Conservation (phyloP, 1,140 invertebrate genomes). For the Oryzaephilus surinamensis region DNA sequence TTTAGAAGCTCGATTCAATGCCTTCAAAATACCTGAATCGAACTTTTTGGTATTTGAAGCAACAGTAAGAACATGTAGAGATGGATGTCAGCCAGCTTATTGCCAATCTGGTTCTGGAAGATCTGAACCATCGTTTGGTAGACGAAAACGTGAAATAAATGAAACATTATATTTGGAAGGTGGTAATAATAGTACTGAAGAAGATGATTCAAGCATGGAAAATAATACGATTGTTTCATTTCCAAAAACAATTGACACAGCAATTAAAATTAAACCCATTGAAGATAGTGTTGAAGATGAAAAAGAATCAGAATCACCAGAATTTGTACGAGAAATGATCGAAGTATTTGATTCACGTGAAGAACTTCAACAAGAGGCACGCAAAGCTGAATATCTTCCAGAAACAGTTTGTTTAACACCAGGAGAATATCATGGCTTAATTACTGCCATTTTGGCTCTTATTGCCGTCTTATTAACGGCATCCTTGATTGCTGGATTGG, state of each 20-base stretch:
- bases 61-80: constrained; percentile 76
- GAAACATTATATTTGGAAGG: constrained; percentile 26
- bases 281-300: constrained; percentile 7
- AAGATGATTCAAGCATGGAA: constrained; percentile 1
- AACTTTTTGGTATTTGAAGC: constrained; percentile 91
- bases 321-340: constrained; percentile 78
- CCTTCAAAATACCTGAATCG: constrained; percentile 90
- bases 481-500: constrained; percentile 51
- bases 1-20: constrained; percentile 82
- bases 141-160: constrained; percentile 50
- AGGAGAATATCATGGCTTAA: constrained; percentile 64
- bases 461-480: constrained; percentile 56
- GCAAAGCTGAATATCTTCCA: constrained; percentile 44
- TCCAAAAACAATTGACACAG: constrained; percentile 2
- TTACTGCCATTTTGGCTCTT: constrained; percentile 58
- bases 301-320: constrained; percentile 47
- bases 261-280: constrained; percentile 14
- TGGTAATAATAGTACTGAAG: constrained; percentile 1
- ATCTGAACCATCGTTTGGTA: constrained; percentile 71
- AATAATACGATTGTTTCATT: constrained; percentile 14
- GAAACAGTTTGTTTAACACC: constrained; percentile 61
- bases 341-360: constrained; percentile 68
- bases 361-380: constrained; percentile 54
- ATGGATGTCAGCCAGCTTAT: constrained; percentile 81
- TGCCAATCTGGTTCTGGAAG: constrained; percentile 45